Evolutionary conservation across 2,888 invertebrate genomes (phyloP), one percentile per base, ranked within the genome.

Genomic region (Campoletis raptor): DNA sequence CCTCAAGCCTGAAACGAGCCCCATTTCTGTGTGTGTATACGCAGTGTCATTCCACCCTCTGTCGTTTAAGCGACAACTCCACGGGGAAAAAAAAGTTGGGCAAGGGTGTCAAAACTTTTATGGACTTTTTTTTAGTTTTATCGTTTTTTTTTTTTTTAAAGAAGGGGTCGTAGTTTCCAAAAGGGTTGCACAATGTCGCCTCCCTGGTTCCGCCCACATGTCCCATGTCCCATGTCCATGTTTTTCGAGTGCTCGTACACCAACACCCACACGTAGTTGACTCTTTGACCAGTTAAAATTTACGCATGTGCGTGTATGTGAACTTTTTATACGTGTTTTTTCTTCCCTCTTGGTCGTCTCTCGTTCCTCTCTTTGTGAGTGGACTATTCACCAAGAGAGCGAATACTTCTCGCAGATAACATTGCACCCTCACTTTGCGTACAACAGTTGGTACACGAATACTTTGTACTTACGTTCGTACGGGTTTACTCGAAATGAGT

Each of bases 41-140:
- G 87, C 86, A 85, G 36, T 74, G 18, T 42, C 21, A 48, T 36
- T n/a, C 64, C 54, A 61, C 48, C 37, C 77, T 30, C 37, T 18
- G 15, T 74, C 40, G 77, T 61, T 45, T 70, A 24, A 79, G 83
- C 82, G 45, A 48, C 73, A 69, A 67, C 69, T 57, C 30, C 45
- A 76, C 67, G 67, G 54, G 30, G 30, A n/a, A 73, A 81, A 79
- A 80, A 81, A 72, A 8, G 24, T 30, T 30, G 30, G 30, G n/a
- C 77, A 67, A 73, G 81, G 74, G 85, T 64, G 85, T 73, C 76
- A 84, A 83, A 87, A 88, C 82, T 87, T 88, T 88, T 87, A 85
- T 80, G 85, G 84, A 10, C 9, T 48, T 70, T 70, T 70, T 45
- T 21, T 42, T 69, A 21, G 4, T 45, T 24, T 69, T 57, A 4